Base-by-base conservation (phyloP, 2,113 vertebrate species). In the Tragelaphus buxtoni region DNA sequence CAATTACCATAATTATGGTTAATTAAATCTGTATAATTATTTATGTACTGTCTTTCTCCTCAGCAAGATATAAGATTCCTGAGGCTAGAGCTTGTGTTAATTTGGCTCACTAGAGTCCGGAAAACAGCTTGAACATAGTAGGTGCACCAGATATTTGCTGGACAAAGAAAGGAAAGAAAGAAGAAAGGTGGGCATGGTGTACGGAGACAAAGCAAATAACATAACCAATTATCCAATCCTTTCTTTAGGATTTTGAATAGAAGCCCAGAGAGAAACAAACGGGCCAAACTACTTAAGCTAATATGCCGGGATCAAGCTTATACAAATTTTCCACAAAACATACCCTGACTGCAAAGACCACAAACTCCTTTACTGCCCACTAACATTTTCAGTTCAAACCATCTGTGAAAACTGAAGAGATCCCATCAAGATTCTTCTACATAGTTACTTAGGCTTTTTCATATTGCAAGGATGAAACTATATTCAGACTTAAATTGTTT, bases 1-100 rank as follows among this genome's bases (percentile, higher is more conserved):
- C 7, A 95, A 89, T 95, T 58, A 74, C 26, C 7, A 30, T 83
- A 79, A 85, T 92, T 51, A 88, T 17, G 60, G 16, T 65, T 95
- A 88, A 76, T 63, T 91, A 91, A 80, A 83, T 32, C 45, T 88
- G 17, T 83, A 39, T 74, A 82, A 63, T 92, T 84, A 60, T 91
- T 35, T 79, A 10, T 72, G 16, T 77, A 32, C 8, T 45, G 5
- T 91, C 35, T 88, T 5, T 77, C 13, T 93, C 35, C 5, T 97
- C 24, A 42, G 45, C 22, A 53, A 17, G 24, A 61, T 10, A 9
- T 85, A 49, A 80, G 53, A 92, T 92, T 90, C 9, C 61, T 90
- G 26, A 85, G 45, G n/a, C 61, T 80, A 74, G 42, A 45, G 12
- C 65, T 5, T 51, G 5, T 72, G 12, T 83, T 88, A 35, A 69